These are phyloP conservation scores for Epinephelus lanceolatus DNA, from an alignment of 2,113 vertebrate genomes.

Conservation along the genomic window DNA sequence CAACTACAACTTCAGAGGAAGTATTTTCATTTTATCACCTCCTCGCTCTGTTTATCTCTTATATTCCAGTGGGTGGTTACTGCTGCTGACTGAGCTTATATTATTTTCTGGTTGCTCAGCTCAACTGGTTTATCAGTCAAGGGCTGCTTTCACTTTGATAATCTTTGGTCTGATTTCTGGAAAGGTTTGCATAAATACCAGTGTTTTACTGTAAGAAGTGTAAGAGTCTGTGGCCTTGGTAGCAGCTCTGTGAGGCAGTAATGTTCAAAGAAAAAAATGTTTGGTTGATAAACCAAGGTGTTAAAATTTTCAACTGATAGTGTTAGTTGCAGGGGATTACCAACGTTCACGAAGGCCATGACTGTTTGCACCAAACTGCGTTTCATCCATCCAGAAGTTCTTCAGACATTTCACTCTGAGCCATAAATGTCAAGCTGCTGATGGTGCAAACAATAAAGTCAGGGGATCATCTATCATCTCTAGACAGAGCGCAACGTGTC, in stretches of 20 bases:
- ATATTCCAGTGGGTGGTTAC: slow-evolving; percentile 15
- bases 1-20: slow-evolving; percentile 38
- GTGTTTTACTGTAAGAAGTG: neutral
- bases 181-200: neutral
- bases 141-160: neutral
- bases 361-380: neutral
- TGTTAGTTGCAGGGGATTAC: neutral
- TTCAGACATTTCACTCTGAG: neutral
- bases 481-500: too few species aligned
- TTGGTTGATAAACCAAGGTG: neutral
- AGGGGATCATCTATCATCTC: neutral
- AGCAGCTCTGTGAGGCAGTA: neutral
- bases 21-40: slow-evolving; percentile 48
- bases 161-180: neutral
- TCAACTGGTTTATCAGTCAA: slow-evolving; percentile 6
- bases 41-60: slow-evolving; percentile 37
- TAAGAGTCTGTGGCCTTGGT: neutral
- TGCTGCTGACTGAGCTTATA: slow-evolving; percentile 17
- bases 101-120: neutral
- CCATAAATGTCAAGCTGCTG: neutral
- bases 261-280: neutral
- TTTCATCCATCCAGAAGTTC: neutral
- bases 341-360: neutral
- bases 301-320: neutral
- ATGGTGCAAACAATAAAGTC: neutral